Conservation (phyloP, 2,797 vertebrate species). For the Hylomyscus alleni region DNA sequence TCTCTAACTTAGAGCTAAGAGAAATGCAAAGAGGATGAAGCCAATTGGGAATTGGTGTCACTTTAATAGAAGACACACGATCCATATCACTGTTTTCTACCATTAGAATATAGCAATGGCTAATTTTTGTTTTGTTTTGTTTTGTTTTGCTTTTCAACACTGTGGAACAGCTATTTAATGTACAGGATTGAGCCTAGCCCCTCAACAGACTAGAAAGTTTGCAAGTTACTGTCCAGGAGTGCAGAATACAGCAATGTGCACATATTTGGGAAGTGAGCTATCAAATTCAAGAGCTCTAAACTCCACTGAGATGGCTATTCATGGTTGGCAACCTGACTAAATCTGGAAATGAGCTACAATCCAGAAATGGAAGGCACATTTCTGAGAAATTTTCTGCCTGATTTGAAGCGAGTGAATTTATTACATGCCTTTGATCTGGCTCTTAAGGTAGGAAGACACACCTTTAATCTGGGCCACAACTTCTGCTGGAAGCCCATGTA, state of each 20-base stretch:
- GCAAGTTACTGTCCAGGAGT: neutral
- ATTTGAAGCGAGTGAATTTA: neutral
- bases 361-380: neutral
- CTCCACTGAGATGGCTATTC: neutral
- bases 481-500: neutral
- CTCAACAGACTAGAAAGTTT: neutral
- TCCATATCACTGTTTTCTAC: neutral
- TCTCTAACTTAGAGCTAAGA: neutral
- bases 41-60: neutral
- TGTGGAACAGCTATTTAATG: neutral
- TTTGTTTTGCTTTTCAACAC: neutral
- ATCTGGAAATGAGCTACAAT: neutral
- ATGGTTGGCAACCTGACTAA: neutral
- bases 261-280: neutral
- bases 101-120: neutral
- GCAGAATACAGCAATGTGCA: neutral
- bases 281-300: neutral
- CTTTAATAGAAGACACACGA: constrained; percentile 1
- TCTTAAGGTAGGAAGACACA: neutral
- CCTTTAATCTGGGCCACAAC: neutral
- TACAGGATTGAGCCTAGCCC: neutral
- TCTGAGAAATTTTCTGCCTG: neutral
- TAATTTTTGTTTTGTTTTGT: neutral
- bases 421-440: neutral
- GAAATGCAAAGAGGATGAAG: neutral